Evolutionary conservation across 2,797 vertebrate genomes (phyloP), one percentile per base, ranked within the genome.

Genomic region (Rhyacichthys aspro): DNA sequence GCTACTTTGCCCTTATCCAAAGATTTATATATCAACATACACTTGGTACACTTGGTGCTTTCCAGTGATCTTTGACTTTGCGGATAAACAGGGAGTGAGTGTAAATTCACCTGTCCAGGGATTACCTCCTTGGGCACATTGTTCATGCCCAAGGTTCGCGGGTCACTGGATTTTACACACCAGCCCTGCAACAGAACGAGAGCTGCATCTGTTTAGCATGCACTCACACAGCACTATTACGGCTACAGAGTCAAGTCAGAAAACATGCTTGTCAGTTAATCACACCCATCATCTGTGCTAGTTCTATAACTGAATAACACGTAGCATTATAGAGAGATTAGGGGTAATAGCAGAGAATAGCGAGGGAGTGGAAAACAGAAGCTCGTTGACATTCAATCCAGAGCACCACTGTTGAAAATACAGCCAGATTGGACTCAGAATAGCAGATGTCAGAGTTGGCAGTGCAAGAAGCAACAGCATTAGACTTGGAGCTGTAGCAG

Each of bases 151-250:
- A 93, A 86, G 86, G 65, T 76, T 53, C 84, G 88, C 79, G 91
- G 79, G 63, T 94, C 91, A 77, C 87, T 93, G 86, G 93, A 93
- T 73, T 93, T 90, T 68, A 94, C 93, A 91, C 93, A 94, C 93
- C 93, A 94, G 72, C 93, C 93, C 93, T 94, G 90, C 67, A 93
- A 93, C 67, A 91, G 47, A 83, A 90, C 79, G 90, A 78, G 70
- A 46, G 84, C 50, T 67, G 33, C 28, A 32, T 50, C 42, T 70
- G 54, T 78, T 81, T 46, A 82, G 48, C 58, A 47, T 39, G 44
- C 45, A 47, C 56, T 9, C 1, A 64, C 38, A 39, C 34, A 34
- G 4, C 28, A 9, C 9, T 5, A 39, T 10, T 11, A 14, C 3
- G 9, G 12, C 17, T 0, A 34, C 10, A 39, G 15, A 23, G 17